Evolutionary conservation across 1,140 invertebrate genomes (phyloP).

Genomic region (Papilio xuthus): DNA sequence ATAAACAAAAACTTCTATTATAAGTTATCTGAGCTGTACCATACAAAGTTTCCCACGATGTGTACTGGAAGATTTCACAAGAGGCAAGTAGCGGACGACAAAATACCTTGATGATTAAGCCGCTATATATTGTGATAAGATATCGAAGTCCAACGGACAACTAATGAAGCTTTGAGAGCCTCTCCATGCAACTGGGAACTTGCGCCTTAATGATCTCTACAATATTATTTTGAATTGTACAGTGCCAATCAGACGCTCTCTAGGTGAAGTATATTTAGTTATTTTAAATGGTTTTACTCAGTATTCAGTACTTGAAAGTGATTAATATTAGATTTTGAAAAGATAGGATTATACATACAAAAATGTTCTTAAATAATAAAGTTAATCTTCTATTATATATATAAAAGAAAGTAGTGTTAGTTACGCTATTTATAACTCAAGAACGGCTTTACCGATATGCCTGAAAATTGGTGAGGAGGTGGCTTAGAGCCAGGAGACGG

Average conservation of each 20-base stretch:
- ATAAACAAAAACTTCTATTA: not conserved
- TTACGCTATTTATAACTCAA: no score
- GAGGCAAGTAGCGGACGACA: not conserved
- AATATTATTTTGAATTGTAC: not conserved
- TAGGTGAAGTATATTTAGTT: not conserved
- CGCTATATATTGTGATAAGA: constrained; percentile 30
- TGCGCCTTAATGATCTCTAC: not conserved
- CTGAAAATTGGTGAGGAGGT: no score
- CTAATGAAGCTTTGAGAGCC: constrained; percentile 24
- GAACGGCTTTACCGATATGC: no score
- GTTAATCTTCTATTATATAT: no score
- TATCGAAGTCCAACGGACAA: not conserved
- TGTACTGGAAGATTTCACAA: constrained; percentile 9
- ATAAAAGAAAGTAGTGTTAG: no score
- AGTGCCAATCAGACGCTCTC: not conserved
- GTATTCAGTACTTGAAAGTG: no score
- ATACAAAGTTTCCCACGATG: not conserved
- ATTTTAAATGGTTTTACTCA: not conserved
- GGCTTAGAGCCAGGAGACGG: no score
- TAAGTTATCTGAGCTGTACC: not conserved
- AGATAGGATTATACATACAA: no score
- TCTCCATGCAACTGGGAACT: not conserved
- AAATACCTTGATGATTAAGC: constrained; percentile 32
- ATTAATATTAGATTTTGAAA: not conserved
- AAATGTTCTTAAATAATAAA: no score